Base-by-base conservation (phyloP, 2,113 vertebrate species). In the Tringa solitaria region DNA sequence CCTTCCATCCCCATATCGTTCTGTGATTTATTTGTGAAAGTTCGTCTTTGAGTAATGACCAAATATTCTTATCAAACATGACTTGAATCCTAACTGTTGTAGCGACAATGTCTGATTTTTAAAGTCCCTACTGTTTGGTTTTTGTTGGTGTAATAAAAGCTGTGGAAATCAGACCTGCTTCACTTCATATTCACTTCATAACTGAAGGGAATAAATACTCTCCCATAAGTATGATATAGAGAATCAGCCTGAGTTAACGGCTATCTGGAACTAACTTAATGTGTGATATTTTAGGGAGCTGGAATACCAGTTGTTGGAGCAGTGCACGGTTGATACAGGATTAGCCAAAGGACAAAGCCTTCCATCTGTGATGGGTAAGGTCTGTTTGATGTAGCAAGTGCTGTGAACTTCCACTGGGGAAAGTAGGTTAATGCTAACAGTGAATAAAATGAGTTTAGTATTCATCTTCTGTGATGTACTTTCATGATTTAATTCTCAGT, bases 261-360 rank as follows among this genome's bases (percentile, higher is more conserved):
- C 33, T 79, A 1, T 32, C 10, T 41, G 45, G 65, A 54, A 75
- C 35, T 61, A 64, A 50, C 30, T 64, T 53, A 8, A 26, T 90
- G 69, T 65, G 82, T 41, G 2, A 41, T 72, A n/a, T 89, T 96
- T 23, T 48, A 99, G 99, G 97, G 99, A 99, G 91, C 94, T 99
- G 88, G 98, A 99, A 22, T 97, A 98, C 61, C 98, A 99, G 76
- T 94, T 99, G 48, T 76, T 98, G 96, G 99, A 99, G 60, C 99
- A 99, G 95, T 99, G 99, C 97, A 99, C 98, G 0, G 99, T 99
- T 92, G 99, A 99, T 86, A 99, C 99, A 17, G 98, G 99, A 84
- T 96, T 98, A 61, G 98, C 97, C 94, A 98, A 99, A 72, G 99
- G 98, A 64, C 99, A 99, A 48, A 99, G 98, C 75, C 97, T 99